Evolutionary conservation across 1,140 invertebrate species (phyloP), one percentile per base, ranked within the genome.

Genomic region (Drosophila asahinai): DNA sequence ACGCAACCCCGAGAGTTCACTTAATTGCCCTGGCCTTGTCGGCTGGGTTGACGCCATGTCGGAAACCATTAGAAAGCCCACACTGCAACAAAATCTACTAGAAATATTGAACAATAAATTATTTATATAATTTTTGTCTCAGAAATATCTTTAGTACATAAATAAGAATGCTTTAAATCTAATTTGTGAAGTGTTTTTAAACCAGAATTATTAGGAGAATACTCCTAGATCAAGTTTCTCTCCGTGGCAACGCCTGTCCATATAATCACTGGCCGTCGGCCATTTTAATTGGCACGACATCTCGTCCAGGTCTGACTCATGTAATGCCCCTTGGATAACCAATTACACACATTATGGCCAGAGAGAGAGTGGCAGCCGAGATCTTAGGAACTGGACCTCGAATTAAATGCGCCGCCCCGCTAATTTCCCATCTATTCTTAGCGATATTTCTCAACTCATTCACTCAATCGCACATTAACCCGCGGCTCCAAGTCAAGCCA

Each of bases 281-380:
- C 42, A 83, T 74, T 81, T 87, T 89, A 89, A 87, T 87, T 87
- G 84, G 84, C 84, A 87, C 84, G 84, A 89, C 70, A 84, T 83
- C 51, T 83, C 51, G 72, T 87, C 84, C 77, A 74, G 70, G 83
- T 64, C 80, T 77, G 54, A 78, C 57, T 77, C 81, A 80, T 72
- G 77, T 73, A 81, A 77, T 72, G 81, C 82, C 82, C 77, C 77
- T 52, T 72, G 77, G 81, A 73, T 66, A 65, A 47, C 54, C 84
- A 89, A 89, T 87, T 79, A 79, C 60, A 79, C 52, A 68, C 66
- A 78, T 77, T 68, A 60, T 33, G 42, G 27, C 33, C 0, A 40
- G 33, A 19, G 38, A 71, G 51, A 47, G 38, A 61, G 14, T 49
- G 42, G 64, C 42, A 55, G 14, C 42, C 12, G 40, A 43, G 67